These are phyloP conservation scores for Trogon surrucura DNA, from an alignment of 2,113 vertebrate genomes.

Conservation along the genomic window DNA sequence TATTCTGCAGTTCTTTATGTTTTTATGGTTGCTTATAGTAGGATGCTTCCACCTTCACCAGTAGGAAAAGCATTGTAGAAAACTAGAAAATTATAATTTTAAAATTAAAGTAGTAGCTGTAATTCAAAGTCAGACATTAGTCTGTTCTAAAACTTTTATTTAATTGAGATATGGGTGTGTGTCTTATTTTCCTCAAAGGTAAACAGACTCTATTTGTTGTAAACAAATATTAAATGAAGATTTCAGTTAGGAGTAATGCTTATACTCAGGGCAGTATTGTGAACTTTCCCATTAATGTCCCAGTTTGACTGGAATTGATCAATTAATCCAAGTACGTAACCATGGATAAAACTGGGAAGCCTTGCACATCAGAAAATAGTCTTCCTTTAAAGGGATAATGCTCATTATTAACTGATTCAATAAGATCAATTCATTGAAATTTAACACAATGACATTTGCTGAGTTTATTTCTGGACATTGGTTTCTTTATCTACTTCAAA, in stretches of 20 bases:
- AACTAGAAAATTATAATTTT: neutral
- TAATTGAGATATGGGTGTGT: neutral
- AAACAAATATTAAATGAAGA: neutral
- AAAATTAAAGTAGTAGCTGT: neutral
- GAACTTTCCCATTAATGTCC: neutral
- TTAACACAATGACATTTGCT: constrained; percentile 8
- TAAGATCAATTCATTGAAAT: neutral
- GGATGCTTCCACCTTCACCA: neutral
- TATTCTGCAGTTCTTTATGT: neutral
- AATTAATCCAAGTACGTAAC: neutral
- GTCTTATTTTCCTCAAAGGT: neutral
- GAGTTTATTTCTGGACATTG: neutral
- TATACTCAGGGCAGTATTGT: neutral
- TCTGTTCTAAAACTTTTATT: neutral
- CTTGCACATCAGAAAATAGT: neutral
- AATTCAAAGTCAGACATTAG: neutral
- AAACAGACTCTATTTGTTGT: neutral
- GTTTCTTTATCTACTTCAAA: neutral
- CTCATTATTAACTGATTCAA: neutral
- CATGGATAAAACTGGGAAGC: neutral
- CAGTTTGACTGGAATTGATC: neutral
- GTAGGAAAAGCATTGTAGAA: neutral
- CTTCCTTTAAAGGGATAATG: neutral
- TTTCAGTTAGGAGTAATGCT: neutral
- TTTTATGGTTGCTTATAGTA: neutral